Percentiles rank a stretch among this genome's conserved stretches.
Evolutionary conservation across 2,797 vertebrate genomes (phyloP).

Genomic region (Clarias laeviceps): DNA sequence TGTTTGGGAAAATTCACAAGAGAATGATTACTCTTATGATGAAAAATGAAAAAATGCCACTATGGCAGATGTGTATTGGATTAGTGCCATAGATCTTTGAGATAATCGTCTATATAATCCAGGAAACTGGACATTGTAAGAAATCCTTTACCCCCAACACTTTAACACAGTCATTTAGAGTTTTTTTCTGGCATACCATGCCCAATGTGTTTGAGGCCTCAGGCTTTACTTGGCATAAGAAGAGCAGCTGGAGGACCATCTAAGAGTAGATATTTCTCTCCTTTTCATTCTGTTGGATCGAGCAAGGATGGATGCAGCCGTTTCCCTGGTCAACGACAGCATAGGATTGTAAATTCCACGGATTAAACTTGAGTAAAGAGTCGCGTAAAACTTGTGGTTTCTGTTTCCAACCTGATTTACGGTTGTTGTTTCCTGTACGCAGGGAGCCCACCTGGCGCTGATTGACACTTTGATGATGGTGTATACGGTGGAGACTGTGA

Average conservation of each 20-base stretch:
- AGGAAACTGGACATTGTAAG: not conserved
- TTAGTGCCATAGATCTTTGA: not conserved
- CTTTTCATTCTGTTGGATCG: conserved; percentile 50
- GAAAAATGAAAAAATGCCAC: not conserved
- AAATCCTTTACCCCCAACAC: not conserved
- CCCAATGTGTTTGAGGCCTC: too few relatives aligned
- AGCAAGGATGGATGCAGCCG: conserved; percentile 56
- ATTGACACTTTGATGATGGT: conserved; percentile 97
- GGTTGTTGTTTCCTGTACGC: conserved; percentile 46
- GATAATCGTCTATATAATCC: not conserved
- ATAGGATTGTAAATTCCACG: not conserved
- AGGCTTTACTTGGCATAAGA: not conserved
- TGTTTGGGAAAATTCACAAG: not conserved
- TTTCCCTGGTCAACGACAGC: conserved; percentile 67
- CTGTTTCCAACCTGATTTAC: not conserved
- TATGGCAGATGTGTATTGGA: not conserved
- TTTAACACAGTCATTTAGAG: not conserved
- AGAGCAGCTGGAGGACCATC: too few relatives aligned
- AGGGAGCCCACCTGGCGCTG: conserved; percentile 95
- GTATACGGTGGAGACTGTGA: conserved; percentile 90
- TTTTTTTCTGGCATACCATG: not conserved
- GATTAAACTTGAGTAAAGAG: not conserved
- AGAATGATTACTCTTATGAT: not conserved
- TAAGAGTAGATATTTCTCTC: conserved; percentile 21
- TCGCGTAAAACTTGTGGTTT: not conserved